A percentile compares a stretch with the other conserved stretches of the same genome.
phyloP scores from a whole-genome alignment of 2,113 vertebrate genomes.

The Callopanchax toddi region DNA sequence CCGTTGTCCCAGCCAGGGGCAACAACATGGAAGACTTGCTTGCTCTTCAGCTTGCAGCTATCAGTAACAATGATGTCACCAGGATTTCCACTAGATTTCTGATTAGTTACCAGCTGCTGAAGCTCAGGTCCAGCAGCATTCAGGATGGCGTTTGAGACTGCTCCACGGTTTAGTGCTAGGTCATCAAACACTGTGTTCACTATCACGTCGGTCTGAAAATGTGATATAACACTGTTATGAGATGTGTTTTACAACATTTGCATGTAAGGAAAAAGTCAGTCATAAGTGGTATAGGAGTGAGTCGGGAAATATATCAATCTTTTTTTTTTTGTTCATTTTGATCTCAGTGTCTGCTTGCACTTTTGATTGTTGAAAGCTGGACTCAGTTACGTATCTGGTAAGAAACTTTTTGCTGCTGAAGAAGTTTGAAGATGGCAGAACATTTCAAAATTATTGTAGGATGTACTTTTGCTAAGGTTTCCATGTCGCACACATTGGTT shows the following conservation, averaged over 20 bases:
- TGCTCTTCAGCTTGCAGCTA: slow-evolving; percentile 77
- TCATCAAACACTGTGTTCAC: slow-evolving; percentile 81
- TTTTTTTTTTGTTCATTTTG: no score
- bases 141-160: slow-evolving; percentile 82
- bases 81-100: fast-evolving
- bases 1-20: slow-evolving; percentile 64
- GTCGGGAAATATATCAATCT: not conserved
- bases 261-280: no score
- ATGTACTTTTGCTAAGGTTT: no score
- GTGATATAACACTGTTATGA: no score
- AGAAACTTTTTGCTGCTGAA: no score
- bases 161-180: slow-evolving; percentile 73
- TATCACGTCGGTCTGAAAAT: slow-evolving; percentile 81
- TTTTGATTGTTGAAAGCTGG: no score
- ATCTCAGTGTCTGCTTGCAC: no score
- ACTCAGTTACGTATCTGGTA: no score
- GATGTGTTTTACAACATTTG: no score
- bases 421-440: no score
- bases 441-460: no score
- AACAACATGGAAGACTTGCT: slow-evolving; percentile 80
- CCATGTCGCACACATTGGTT: no score
- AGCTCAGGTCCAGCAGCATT: slow-evolving; percentile 80
- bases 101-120: slow-evolving; percentile 67
- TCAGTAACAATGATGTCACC: slow-evolving; percentile 80
- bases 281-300: not conserved